phyloP scores from a whole-genome alignment of 2,797 vertebrate genomes.

The Austrolebias charrua region DNA sequence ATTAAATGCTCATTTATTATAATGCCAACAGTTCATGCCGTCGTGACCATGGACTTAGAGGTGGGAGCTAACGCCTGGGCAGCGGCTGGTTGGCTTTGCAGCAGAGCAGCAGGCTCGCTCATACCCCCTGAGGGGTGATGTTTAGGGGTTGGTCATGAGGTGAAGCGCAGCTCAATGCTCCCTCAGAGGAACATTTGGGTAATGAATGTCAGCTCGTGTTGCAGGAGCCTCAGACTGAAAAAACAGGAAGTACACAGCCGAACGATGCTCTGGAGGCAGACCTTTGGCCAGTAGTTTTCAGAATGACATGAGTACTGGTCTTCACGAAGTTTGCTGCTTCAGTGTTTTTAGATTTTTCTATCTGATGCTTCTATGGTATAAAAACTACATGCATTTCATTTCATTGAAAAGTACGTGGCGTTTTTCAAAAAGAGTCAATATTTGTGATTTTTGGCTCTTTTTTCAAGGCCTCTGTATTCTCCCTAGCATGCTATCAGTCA shows the following conservation, averaged over 20 bases:
- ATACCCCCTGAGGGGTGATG: constrained; percentile 56
- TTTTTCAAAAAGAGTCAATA: too few relatives aligned
- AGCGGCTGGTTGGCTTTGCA: constrained; percentile 30
- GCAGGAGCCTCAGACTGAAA: constrained; percentile 51
- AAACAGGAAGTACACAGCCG: constrained; percentile 40
- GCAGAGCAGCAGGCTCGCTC: constrained; percentile 21
- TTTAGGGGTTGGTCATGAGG: constrained; percentile 63
- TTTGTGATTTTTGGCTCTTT: too few relatives aligned
- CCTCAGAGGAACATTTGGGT: constrained; percentile 57
- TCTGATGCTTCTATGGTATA: too few relatives aligned
- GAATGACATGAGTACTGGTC: too few relatives aligned
- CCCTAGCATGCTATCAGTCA: too few relatives aligned
- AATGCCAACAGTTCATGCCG: constrained; percentile 57
- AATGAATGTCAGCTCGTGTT: constrained; percentile 50
- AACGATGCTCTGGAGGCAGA: constrained; percentile 27
- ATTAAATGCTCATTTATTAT: constrained; percentile 71
- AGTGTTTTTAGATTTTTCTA: too few relatives aligned
- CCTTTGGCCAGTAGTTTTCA: not conserved
- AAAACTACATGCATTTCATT: too few relatives aligned
- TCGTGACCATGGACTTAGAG: constrained; percentile 52
- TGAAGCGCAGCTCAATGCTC: constrained; percentile 56
- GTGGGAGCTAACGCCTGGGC: constrained; percentile 30
- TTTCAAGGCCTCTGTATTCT: too few relatives aligned
- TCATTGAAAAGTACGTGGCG: too few relatives aligned
- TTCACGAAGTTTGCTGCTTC: too few relatives aligned